phyloP scores from a whole-genome alignment of 2,888 invertebrate genomes.

The Noctua fimbriata region DNA sequence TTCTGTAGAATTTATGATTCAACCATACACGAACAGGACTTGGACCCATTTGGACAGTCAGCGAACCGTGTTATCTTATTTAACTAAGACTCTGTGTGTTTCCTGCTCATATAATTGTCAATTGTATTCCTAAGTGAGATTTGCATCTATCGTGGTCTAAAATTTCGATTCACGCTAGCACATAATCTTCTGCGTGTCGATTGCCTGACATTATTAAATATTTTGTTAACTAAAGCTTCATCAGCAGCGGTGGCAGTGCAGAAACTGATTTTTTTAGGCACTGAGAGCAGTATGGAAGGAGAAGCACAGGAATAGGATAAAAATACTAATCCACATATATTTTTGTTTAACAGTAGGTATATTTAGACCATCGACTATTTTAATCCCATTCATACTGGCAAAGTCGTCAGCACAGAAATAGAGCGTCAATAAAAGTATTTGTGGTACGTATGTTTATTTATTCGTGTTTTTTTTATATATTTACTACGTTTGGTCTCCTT shows the following conservation, averaged over 20 bases:
- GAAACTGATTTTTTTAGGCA: not conserved
- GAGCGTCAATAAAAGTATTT: slow-evolving; percentile 25
- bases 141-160: not conserved
- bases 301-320: not conserved
- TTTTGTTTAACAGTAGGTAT: not conserved
- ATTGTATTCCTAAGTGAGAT: not conserved
- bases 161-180: not conserved
- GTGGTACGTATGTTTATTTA: slow-evolving; percentile 15
- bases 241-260: not conserved
- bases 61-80: not conserved
- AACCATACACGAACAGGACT: not conserved
- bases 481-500: slow-evolving; percentile 34
- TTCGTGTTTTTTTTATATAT: slow-evolving; percentile 31
- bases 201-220: not conserved
- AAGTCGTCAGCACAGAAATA: slow-evolving; percentile 44
- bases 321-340: not conserved
- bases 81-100: not conserved
- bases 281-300: not conserved
- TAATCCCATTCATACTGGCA: slow-evolving; percentile 33
- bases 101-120: not conserved
- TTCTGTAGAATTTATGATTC: not conserved
- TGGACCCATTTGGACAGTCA: not conserved
- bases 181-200: not conserved
- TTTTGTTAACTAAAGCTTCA: not conserved
- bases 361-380: slow-evolving; percentile 10